phyloP scores from a whole-genome alignment of 2,888 invertebrate species.

The Cephonodes hylas region DNA sequence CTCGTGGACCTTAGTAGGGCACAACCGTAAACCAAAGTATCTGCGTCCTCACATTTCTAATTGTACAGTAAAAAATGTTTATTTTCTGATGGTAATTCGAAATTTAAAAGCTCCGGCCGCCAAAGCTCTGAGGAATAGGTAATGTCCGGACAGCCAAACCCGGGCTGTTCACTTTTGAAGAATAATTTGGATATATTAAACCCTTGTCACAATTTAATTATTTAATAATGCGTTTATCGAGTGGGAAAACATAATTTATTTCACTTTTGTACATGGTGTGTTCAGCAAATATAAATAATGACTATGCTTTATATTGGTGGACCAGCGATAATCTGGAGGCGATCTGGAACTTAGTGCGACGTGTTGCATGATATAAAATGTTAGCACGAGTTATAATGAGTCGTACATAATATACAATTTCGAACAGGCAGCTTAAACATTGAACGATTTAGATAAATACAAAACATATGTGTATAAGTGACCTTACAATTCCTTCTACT shows the following conservation, averaged over 20 bases:
- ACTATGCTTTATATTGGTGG: conserved; percentile 45
- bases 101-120: too few relatives aligned
- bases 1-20: too few relatives aligned
- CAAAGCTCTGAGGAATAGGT: too few relatives aligned
- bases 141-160: too few relatives aligned
- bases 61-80: too few relatives aligned
- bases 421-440: neutral
- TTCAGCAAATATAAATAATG: conserved; percentile 59
- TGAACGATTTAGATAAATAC: neutral
- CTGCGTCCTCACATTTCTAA: too few relatives aligned
- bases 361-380: conserved; percentile 56
- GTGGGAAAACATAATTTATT: conserved; percentile 77
- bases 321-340: neutral
- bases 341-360: neutral
- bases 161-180: too few relatives aligned
- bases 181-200: neutral
- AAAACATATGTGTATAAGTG: conserved; percentile 2
- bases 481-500: conserved; percentile 46
- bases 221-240: conserved; percentile 17
- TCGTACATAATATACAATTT: conserved; percentile 8
- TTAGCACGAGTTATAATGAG: conserved; percentile 38
- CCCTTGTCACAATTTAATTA: neutral
- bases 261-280: conserved; percentile 70
- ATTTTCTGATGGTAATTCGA: too few relatives aligned
- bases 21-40: too few relatives aligned